Evolutionary conservation across 2,888 invertebrate genomes (phyloP), one percentile per base, ranked within the genome.

Genomic region (Eristalis pertinax): DNA sequence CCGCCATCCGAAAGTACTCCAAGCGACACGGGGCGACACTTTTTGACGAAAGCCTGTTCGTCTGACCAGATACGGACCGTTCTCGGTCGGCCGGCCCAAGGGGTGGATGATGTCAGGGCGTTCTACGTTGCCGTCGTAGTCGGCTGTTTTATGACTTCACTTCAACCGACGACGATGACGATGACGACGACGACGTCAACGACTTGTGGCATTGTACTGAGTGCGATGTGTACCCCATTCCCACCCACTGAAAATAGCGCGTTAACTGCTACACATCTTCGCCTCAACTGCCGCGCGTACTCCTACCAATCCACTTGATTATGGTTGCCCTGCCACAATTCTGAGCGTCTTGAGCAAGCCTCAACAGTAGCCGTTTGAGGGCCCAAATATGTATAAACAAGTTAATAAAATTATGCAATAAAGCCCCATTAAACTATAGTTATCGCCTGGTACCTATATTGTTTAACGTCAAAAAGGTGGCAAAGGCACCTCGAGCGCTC

Each of bases 341-440:
- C 15, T 29, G 72, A 63, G 62, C 8, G 19, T 19, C 50, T 50
- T 50, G 19, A 50, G 19, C 50, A 50, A 50, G 19, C 50, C 50
- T 19, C 50, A 50, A 50, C 50, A 50, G 50, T 19, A 60, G n/a
- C 56, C 60, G 22, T 69, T 75, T 72, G 26, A 67, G 81, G 67
- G 67, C 73, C 69, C 77, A 35, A 82, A 85, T 50, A 50, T 50
- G 50, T 50, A 81, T 85, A 85, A 85, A 82, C 85, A 65, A 78
- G 78, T 43, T 74, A 74, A 58, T 83, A 83, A 86, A 86, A 86
- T 83, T 82, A 78, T 83, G 83, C 83, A 78, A 84, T 86, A 70
- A 83, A 86, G 70, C 19, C 56, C 77, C 86, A 70, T 86, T 86
- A 86, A 83, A 79, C 74, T 78, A 83, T 78, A 78, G 78, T 78